phyloP scores from a whole-genome alignment of 1,140 invertebrate species.

The Eueides isabella region DNA sequence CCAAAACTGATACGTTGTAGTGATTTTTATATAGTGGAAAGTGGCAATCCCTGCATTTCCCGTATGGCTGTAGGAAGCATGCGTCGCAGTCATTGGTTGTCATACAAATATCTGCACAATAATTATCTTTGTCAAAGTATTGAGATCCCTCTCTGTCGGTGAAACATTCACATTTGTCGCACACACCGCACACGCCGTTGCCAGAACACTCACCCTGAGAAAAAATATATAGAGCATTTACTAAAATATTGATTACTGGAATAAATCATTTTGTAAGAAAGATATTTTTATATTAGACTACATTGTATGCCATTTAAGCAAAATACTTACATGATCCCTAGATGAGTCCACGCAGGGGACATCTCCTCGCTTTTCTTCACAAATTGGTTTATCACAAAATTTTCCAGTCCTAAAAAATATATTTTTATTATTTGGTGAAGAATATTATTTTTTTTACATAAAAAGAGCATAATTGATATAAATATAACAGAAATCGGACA shows the following conservation, averaged over 20 bases:
- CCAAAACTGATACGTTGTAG: slow-evolving; percentile 45
- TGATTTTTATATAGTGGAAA: slow-evolving; percentile 39
- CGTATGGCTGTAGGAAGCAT: slow-evolving; percentile 46
- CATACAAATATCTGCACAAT: slow-evolving; percentile 65
- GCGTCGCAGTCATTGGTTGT: slow-evolving; percentile 51
- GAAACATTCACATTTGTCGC: slow-evolving; percentile 56
- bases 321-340: slow-evolving; percentile 47
- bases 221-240: not conserved
- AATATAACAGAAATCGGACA: not conserved
- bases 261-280: not conserved
- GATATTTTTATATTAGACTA: not conserved
- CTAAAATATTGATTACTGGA: not conserved
- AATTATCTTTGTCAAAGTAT: slow-evolving; percentile 62
- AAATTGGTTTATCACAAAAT: slow-evolving; percentile 46
- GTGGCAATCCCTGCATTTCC: slow-evolving; percentile 44
- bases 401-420: slow-evolving; percentile 45
- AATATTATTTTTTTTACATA: not conserved
- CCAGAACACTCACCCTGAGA: slow-evolving; percentile 59
- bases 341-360: slow-evolving; percentile 48
- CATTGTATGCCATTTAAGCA: not conserved
- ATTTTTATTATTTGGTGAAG: not conserved
- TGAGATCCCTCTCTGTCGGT: slow-evolving; percentile 53
- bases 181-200: slow-evolving; percentile 60
- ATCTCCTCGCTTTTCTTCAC: slow-evolving; percentile 51
- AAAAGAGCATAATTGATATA: not conserved